A percentile compares a stretch with the other conserved stretches of the same genome.
Conservation (phyloP, 2,888 invertebrate species). For the Crepidodera aurea region DNA sequence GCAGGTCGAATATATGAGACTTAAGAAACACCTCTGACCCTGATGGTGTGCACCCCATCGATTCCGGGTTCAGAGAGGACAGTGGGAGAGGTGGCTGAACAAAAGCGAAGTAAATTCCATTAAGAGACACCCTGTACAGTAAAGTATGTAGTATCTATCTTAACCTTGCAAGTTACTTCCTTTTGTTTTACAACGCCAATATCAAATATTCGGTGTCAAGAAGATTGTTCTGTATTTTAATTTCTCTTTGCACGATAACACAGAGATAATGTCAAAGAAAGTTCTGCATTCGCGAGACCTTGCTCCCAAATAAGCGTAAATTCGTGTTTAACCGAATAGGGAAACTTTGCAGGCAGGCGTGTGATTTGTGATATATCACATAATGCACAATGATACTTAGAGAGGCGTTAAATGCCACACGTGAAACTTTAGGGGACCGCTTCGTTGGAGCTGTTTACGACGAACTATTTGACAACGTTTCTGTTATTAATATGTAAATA, state of each 20-base stretch:
- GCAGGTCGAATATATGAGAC: too few species aligned
- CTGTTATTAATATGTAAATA: not conserved
- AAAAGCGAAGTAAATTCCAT: too few species aligned
- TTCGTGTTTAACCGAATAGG: conserved; percentile 2
- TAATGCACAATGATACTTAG: conserved; percentile 3
- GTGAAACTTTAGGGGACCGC: not conserved
- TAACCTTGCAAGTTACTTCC: too few species aligned
- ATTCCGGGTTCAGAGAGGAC: too few species aligned
- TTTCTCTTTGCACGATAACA: not conserved
- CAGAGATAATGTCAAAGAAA: not conserved
- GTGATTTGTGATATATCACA: not conserved
- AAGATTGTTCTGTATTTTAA: not conserved
- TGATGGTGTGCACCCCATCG: too few species aligned
- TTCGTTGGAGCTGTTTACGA: not conserved
- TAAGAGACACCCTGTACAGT: too few species aligned
- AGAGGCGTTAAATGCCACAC: conserved; percentile 2
- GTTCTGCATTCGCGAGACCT: not conserved
- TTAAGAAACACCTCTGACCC: too few species aligned
- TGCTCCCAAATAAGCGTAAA: not conserved
- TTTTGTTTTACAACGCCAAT: too few species aligned
- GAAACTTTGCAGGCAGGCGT: not conserved
- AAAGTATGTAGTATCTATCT: too few species aligned
- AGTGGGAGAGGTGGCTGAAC: too few species aligned
- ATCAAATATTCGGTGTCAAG: not conserved
- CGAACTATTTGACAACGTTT: not conserved